A percentile compares a stretch with the other conserved stretches of the same genome.
Conservation (phyloP, 2,797 vertebrate species). For the Ficedula albicollis region DNA sequence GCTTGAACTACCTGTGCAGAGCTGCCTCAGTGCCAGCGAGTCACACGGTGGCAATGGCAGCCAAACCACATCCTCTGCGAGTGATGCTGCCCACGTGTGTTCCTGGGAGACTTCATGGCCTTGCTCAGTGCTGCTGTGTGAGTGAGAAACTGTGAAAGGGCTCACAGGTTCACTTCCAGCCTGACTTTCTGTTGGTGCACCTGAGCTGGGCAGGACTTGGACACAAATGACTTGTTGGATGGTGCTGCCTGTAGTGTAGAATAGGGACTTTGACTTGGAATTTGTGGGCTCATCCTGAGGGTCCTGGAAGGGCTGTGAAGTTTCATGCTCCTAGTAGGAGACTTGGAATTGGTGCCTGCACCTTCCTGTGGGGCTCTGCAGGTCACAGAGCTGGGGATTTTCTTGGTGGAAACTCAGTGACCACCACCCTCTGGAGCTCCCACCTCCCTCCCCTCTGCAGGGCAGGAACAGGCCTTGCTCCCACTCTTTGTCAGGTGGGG, state of each 20-base stretch:
- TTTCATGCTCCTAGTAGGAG: background rate
- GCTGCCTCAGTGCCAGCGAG: background rate
- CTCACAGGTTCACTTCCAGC: background rate
- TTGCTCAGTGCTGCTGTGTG: background rate
- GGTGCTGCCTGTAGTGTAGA: background rate
- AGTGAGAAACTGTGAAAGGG: background rate
- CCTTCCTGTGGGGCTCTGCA: background rate
- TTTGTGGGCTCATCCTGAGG: background rate
- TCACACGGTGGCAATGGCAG: rapidly evolving
- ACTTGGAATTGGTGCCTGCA: background rate
- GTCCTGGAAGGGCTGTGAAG: background rate
- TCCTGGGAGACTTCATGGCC: background rate
- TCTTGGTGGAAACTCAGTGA: background rate
- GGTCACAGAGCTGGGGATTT: background rate
- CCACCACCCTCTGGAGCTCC: background rate
- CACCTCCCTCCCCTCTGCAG: background rate
- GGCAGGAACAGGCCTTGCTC: background rate
- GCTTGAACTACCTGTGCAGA: background rate
- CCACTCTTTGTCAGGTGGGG: background rate
- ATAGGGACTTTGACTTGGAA: background rate
- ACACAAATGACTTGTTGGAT: background rate
- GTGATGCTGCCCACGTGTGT: rapidly evolving
- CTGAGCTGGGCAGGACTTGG: background rate
- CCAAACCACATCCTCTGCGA: rapidly evolving
- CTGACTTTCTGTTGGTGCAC: rapidly evolving